Evolutionary conservation across 2,113 vertebrate species (phyloP).

Genomic region (Daboia siamensis): DNA sequence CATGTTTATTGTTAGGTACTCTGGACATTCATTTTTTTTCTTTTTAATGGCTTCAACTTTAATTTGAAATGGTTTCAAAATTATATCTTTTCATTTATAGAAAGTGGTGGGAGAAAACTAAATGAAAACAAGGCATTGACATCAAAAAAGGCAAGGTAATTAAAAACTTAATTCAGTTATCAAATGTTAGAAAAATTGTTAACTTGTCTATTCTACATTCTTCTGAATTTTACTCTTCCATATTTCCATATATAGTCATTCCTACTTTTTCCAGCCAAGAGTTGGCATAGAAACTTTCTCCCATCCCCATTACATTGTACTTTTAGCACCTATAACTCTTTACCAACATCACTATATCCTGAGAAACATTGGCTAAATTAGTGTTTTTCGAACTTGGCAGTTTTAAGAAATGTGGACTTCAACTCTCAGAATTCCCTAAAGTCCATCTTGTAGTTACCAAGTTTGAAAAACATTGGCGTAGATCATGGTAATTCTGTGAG

Average conservation of each 20-base stretch:
- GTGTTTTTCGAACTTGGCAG: neutral
- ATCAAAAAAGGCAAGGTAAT: constrained; percentile 91
- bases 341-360: neutral
- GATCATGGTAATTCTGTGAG: neutral
- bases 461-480: neutral
- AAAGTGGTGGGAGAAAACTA: constrained; percentile 92
- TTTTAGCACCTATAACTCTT: neutral
- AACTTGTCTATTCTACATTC: neutral
- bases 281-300: neutral
- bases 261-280: neutral
- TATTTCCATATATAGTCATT: neutral
- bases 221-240: neutral
- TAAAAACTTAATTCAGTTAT: neutral
- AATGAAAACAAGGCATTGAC: constrained; percentile 97
- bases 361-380: neutral
- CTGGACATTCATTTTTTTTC: neutral
- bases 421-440: neutral
- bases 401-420: neutral
- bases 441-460: neutral
- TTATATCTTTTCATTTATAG: constrained; percentile 66
- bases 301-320: neutral
- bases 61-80: neutral
- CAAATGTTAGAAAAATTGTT: neutral
- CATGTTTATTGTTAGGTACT: neutral
- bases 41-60: neutral